Percentiles rank a stretch among this genome's conserved stretches.
Evolutionary conservation across 2,797 vertebrate species (phyloP).

Genomic region (Spinibarbus caldwelli): DNA sequence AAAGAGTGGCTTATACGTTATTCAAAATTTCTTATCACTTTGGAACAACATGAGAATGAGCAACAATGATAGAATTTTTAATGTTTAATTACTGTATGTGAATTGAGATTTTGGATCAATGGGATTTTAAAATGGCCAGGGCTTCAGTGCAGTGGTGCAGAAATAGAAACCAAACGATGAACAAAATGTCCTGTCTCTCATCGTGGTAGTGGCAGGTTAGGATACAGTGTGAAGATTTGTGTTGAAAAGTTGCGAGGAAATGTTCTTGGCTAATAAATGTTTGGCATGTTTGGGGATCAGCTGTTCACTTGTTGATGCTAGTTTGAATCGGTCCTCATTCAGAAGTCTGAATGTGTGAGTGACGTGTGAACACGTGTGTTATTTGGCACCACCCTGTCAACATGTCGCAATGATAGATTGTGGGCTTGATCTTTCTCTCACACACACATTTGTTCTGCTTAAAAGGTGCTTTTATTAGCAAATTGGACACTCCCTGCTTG

Average conservation of each 20-base stretch:
- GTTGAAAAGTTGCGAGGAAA: constrained; percentile 1
- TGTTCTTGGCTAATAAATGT: constrained; percentile 16
- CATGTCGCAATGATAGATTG: neutral
- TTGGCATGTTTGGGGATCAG: constrained; percentile 15
- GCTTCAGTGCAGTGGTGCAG: no score
- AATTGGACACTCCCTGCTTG: neutral
- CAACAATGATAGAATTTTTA: neutral
- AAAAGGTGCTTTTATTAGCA: no score
- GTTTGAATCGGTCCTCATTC: neutral
- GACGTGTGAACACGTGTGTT: neutral
- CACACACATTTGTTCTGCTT: neutral
- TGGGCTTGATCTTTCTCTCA: neutral
- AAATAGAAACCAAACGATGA: neutral
- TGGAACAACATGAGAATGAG: neutral
- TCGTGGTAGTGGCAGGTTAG: neutral
- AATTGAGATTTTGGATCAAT: neutral
- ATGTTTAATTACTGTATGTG: neutral
- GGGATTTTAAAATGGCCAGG: neutral
- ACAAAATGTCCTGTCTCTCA: constrained; percentile 29
- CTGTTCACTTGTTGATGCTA: constrained; percentile 14
- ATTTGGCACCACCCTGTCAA: neutral
- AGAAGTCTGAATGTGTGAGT: constrained; percentile 2
- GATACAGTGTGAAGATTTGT: constrained; percentile 2
- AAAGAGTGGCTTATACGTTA: neutral
- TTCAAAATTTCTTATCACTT: neutral